Base-by-base conservation (phyloP, 1,140 invertebrate genomes). In the Rhopalosiphum padi region DNA sequence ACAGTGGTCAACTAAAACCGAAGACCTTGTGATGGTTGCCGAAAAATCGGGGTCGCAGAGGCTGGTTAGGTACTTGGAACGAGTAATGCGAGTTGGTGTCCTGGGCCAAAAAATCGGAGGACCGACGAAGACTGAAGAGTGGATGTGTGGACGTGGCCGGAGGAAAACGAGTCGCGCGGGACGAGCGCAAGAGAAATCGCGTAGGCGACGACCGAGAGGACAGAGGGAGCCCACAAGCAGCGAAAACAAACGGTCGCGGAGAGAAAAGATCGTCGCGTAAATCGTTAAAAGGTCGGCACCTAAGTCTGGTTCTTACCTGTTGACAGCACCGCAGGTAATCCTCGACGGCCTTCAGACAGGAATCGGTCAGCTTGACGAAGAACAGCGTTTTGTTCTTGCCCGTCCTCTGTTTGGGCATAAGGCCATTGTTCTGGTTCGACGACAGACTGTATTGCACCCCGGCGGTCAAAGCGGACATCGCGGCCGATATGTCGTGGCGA, bases 301-400 rank as follows among this genome's bases (percentile, higher is more conserved):
- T 35, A 15, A 1, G 41, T 46, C 7, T 68, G 22, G 37, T 30
- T 68, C 91, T 93, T 86, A 93, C 91, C 91, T 93, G 91, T 93
- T 93, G 91, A 83, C 82, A 93, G 77, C 91, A 93, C 55, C 82
- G 43, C 37, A 94, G 43, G 85, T 94, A 94, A 89, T 94, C 91
- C 46, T 92, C 91, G 30, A 94, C 85, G 43, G 94, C 94, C 48
- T 91, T 86, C 90, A 87, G 41, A 85, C 90, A 91, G 82, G 94
- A 94, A 93, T 94, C 94, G 48, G 94, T 94, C 8, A 94, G 46
- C 85, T 94, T 94, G 48, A 94, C 94, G 90, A 94, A 94, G n/a
- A 92, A 93, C 85, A 94, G 46, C 11, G 94, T 92, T 92, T 94
- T 94, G 43, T 92, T 87, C 77, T 92, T 91, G 46, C 60, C 53